Evolutionary conservation across 2,888 invertebrate species (phyloP).

Genomic region (Cerceris rybyensis): DNA sequence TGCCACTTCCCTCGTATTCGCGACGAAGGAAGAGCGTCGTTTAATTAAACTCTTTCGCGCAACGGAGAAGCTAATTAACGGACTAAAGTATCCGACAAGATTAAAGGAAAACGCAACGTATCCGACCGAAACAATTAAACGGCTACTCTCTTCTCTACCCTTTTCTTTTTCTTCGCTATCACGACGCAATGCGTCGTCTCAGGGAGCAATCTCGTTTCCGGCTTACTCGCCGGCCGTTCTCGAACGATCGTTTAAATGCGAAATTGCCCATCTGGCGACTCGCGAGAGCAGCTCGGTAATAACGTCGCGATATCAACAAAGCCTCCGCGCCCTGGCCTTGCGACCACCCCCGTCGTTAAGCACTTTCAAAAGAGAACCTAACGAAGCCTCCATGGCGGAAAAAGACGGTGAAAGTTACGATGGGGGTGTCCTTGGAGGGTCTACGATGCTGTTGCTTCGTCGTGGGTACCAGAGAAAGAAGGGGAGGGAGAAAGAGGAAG

Average conservation of each 20-base stretch:
- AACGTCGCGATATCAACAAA: conserved; percentile 73
- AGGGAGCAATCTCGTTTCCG: conserved; percentile 39
- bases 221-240: conserved; percentile 6
- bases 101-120: no score
- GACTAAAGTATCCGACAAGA: no score
- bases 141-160: no score
- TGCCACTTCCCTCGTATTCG: no score
- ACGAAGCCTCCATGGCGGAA: conserved; percentile 9
- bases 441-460: conserved; percentile 1
- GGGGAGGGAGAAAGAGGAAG: conserved; percentile 24
- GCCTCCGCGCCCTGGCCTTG: conserved; percentile 45
- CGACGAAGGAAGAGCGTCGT: no score
- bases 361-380: conserved; percentile 57
- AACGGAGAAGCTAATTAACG: no score
- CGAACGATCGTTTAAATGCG: conserved; percentile 52
- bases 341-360: conserved; percentile 73
- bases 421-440: not conserved
- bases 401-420: conserved; percentile 16
- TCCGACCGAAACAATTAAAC: no score
- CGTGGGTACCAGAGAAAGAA: conserved; percentile 18
- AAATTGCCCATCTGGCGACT: conserved; percentile 58
- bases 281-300: conserved; percentile 65
- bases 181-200: conserved; percentile 6
- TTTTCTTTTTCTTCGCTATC: no score
- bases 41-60: no score